A percentile compares a stretch with the other conserved stretches of the same genome.
These are phyloP conservation scores for Glaucomys volans DNA, from an alignment of 2,113 vertebrate species.

Conservation along the genomic window DNA sequence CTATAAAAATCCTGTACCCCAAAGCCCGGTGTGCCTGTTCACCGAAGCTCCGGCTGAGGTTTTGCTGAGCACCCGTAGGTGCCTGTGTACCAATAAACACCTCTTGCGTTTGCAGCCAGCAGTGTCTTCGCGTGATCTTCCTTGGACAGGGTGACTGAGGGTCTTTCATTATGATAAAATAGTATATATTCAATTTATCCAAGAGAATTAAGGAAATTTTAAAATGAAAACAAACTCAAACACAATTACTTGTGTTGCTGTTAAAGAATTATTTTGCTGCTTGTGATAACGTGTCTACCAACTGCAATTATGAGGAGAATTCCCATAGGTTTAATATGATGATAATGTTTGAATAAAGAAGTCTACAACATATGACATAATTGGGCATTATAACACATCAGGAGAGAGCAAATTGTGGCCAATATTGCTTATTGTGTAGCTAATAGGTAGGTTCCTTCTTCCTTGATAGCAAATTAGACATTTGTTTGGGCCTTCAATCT, in stretches of 20 bases:
- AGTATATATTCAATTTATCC: background rate
- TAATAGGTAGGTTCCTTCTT: background rate
- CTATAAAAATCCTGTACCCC: too few species aligned
- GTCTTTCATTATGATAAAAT: background rate
- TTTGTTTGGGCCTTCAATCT: background rate
- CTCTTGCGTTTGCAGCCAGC: too few species aligned
- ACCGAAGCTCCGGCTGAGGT: too few species aligned
- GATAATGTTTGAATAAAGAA: background rate
- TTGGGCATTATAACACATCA: background rate
- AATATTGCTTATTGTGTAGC: background rate
- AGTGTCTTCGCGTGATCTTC: too few species aligned
- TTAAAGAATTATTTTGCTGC: background rate
- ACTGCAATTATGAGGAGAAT: background rate
- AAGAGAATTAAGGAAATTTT: background rate
- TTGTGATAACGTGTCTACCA: background rate
- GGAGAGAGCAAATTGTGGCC: background rate
- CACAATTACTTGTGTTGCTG: background rate
- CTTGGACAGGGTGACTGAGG: too few species aligned
- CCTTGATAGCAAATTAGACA: background rate
- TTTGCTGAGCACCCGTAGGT: too few species aligned
- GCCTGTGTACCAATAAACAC: too few species aligned
- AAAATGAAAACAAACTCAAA: background rate
- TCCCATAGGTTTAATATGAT: background rate
- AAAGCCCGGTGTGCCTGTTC: too few species aligned
- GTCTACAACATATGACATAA: background rate